Percentiles rank a stretch among this genome's conserved stretches.
phyloP scores from a whole-genome alignment of 2,888 invertebrate species.

The Lasius fuliginosus region DNA sequence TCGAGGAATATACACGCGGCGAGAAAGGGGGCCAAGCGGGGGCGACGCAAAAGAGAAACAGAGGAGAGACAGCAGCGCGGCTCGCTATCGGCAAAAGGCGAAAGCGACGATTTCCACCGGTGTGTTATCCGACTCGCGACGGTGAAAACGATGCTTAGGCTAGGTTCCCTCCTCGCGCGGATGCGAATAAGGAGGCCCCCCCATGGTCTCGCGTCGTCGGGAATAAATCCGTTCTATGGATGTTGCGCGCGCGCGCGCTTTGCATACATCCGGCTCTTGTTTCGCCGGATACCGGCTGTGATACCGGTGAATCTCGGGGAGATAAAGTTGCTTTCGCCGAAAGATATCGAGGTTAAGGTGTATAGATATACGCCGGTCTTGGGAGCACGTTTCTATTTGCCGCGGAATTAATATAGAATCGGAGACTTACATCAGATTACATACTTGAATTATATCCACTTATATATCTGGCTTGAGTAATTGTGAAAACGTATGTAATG shows the following conservation, averaged over 20 bases:
- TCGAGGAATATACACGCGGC: slow-evolving; percentile 14
- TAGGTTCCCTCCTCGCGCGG: no score
- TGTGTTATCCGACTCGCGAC: slow-evolving; percentile 60
- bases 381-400: slow-evolving; percentile 22
- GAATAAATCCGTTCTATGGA: slow-evolving; percentile 51
- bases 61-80: slow-evolving; percentile 53
- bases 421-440: slow-evolving; percentile 17
- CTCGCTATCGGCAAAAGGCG: slow-evolving; percentile 66
- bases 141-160: slow-evolving; percentile 71
- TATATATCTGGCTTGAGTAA: slow-evolving; percentile 4
- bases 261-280: slow-evolving; percentile 39
- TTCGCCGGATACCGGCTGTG: slow-evolving; percentile 32
- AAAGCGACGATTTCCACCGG: slow-evolving; percentile 70
- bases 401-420: not conserved
- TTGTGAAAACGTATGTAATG: slow-evolving; percentile 29
- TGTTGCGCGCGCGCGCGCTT: slow-evolving; percentile 4
- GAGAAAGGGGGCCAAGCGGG: slow-evolving; percentile 14
- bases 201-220: no score
- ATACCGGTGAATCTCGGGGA: slow-evolving; percentile 44
- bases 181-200: no score
- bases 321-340: slow-evolving; percentile 53
- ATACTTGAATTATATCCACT: slow-evolving; percentile 3
- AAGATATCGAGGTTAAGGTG: slow-evolving; percentile 61
- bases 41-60: slow-evolving; percentile 63
- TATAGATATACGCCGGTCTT: slow-evolving; percentile 11